Evolutionary conservation across 2,113 vertebrate species (phyloP).

Genomic region (Pseudopodoces humilis): DNA sequence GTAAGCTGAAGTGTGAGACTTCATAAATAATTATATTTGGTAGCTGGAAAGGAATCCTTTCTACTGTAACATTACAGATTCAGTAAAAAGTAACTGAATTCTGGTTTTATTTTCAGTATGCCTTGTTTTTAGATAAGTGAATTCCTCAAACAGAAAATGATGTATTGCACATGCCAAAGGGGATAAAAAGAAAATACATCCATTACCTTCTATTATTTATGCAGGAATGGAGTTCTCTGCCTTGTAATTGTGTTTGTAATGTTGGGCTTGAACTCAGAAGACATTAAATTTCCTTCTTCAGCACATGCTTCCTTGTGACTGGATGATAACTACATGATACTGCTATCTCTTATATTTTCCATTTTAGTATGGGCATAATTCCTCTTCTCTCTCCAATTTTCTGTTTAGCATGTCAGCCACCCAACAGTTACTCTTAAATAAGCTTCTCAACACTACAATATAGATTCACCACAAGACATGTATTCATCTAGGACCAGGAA

Average conservation of each 20-base stretch:
- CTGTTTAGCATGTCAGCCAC: neutral
- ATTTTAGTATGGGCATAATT: neutral
- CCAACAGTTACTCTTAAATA: neutral
- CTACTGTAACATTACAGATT: neutral
- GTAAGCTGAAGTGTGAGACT: neutral
- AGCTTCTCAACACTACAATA: neutral
- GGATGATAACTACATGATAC: neutral
- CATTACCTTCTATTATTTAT: neutral
- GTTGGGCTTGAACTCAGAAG: neutral
- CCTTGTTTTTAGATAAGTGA: neutral
- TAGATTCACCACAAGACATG: neutral
- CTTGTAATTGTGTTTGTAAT: neutral
- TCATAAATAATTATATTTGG: conserved; percentile 5
- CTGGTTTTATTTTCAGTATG: neutral
- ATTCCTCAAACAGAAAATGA: neutral
- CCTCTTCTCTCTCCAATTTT: neutral
- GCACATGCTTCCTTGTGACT: neutral
- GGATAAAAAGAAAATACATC: neutral
- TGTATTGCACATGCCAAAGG: neutral
- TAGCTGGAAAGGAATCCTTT: neutral
- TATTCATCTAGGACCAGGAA: neutral
- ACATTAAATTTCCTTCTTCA: neutral
- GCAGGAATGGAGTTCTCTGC: neutral
- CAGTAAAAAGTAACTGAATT: neutral
- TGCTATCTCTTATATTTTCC: neutral